A percentile compares a stretch with the other conserved stretches of the same genome.
These are phyloP conservation scores for Scomber colias DNA, from an alignment of 2,113 vertebrate species.

Conservation along the genomic window DNA sequence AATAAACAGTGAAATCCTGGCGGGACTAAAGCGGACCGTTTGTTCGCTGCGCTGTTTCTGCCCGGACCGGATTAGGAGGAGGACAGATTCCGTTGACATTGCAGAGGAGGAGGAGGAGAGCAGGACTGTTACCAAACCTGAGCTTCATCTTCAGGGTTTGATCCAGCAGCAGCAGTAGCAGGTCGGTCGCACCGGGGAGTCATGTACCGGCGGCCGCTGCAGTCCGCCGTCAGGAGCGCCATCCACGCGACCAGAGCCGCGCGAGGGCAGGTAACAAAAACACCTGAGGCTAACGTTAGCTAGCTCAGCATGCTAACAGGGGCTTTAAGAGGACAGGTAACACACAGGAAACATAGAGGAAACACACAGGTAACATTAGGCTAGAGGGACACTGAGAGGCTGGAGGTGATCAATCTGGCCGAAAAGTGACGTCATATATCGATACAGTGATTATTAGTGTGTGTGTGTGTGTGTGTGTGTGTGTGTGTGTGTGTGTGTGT, in stretches of 20 bases:
- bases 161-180: conserved; percentile 23
- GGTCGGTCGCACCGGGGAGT: conserved; percentile 11
- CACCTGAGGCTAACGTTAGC: conserved; percentile 45
- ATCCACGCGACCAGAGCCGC: conserved; percentile 50
- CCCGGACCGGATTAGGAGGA: conserved; percentile 45
- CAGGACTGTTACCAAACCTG: conserved; percentile 65
- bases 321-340: background rate
- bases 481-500: background rate
- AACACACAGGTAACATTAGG: too few relatives aligned
- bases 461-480: background rate
- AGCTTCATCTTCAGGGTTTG: too few relatives aligned
- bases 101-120: conserved; percentile 60
- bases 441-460: background rate
- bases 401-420: background rate
- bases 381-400: background rate
- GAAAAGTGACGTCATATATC: too few relatives aligned
- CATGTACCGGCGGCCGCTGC: conserved; percentile 84
- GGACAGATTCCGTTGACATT: conserved; percentile 84
- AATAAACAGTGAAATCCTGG: too few relatives aligned
- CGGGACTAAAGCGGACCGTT: conserved; percentile 16
- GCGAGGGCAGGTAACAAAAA: conserved; percentile 75
- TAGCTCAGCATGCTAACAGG: conserved; percentile 51
- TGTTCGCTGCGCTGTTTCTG: conserved; percentile 12
- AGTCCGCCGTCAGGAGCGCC: conserved; percentile 67
- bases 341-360: too few relatives aligned